A percentile compares a stretch with the other conserved stretches of the same genome.
phyloP scores from a whole-genome alignment of 2,113 vertebrate genomes.

The Bujurquina vittata region DNA sequence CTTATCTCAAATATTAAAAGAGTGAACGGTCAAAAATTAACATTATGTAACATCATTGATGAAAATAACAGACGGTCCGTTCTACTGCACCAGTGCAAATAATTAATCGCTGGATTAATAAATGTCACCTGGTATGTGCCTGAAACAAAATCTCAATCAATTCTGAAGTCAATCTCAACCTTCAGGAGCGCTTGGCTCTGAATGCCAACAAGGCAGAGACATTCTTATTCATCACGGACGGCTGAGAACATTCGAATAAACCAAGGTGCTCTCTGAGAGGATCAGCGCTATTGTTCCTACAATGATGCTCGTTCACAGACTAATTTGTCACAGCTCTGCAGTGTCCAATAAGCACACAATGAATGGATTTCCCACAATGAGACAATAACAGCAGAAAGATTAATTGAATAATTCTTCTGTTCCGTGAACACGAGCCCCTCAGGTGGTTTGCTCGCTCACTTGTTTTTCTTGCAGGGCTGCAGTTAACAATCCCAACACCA shows the following conservation, averaged over 20 bases:
- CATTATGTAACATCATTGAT: too few species aligned
- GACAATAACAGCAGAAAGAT: neutral
- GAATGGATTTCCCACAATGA: conserved; percentile 8
- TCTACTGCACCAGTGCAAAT: neutral
- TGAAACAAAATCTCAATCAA: neutral
- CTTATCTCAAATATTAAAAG: too few species aligned
- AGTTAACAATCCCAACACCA: neutral
- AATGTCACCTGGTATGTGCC: neutral
- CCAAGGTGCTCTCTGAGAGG: neutral
- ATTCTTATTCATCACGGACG: neutral
- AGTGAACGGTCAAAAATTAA: too few species aligned
- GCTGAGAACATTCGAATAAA: neutral
- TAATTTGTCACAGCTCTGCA: conserved; percentile 18
- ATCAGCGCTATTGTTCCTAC: conserved; percentile 11
- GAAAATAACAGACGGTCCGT: neutral
- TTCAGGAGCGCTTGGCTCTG: neutral
- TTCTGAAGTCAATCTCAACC: neutral
- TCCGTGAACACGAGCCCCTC: neutral
- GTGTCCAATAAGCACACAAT: conserved; percentile 6
- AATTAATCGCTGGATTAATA: neutral
- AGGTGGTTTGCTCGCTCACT: neutral
- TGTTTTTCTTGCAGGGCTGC: neutral
- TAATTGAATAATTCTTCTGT: conserved; percentile 22
- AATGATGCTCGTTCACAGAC: conserved; percentile 8
- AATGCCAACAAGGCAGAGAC: fast-evolving